Base-by-base conservation (phyloP, 1,140 invertebrate species). In the Penaeus japonicus region DNA sequence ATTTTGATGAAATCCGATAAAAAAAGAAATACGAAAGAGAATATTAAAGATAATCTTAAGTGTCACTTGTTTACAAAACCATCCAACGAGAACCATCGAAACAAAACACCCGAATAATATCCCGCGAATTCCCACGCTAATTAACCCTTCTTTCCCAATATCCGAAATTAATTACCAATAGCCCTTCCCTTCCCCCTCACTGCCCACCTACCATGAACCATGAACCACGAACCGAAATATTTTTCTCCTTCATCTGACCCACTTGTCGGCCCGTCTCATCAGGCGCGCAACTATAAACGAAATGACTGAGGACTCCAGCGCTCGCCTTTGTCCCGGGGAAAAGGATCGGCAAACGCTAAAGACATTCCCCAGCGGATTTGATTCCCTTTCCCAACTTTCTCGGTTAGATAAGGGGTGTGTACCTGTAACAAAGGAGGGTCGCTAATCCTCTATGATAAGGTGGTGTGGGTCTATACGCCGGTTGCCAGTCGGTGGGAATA, bases 321-420 rank as follows among this genome's bases (percentile, higher is more conserved):
- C 79, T 39, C 35, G 47, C 35, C 47, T 65, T 65, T 73, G 79
- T 70, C 78, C 85, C 79, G 30, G 22, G 78, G 78, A 54, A 82
- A 62, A 82, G 85, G 85, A 87, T 87, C 85, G 85, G 85, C 85
- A 70, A 27, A 70, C 39, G 85, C 54, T 87, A 70, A 87, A 87
- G 85, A 55, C 85, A 87, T 87, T 87, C 85, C 85, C 24, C n/a
- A 81, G 53, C 39, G 85, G 85, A 87, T 87, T 87, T 62, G 85
- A 87, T 87, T 87, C 85, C 80, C 85, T 87, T 87, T 55, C 85
- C 85, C 85, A 73, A 87, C 78, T 82, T 87, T 87, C 79, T 82
- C 79, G 57, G 85, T 70, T 87, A 82, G 79, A 82, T 82, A 82
- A 87, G 79, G 78, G 59, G 85, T 87, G 75, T 87, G 85, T 87